Percentiles rank a stretch among this genome's conserved stretches.
phyloP scores from a whole-genome alignment of 2,113 vertebrate species.

The Noturus placidus region DNA sequence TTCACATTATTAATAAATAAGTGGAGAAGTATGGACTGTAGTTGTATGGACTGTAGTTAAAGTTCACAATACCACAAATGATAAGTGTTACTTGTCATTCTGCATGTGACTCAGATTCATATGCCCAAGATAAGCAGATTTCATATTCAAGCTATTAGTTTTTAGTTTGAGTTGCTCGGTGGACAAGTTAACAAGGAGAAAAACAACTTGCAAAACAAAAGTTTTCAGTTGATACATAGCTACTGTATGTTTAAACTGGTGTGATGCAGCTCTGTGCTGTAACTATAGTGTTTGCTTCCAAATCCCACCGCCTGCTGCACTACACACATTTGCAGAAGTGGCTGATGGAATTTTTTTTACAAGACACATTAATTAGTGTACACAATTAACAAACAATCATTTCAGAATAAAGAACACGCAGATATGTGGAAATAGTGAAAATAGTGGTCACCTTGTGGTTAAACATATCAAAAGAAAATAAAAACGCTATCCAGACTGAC shows the following conservation, averaged over 20 bases:
- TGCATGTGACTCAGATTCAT: background rate
- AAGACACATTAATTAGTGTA: background rate
- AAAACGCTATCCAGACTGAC: background rate
- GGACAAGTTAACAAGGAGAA: background rate
- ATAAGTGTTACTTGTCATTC: background rate
- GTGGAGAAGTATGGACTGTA: background rate
- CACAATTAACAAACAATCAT: background rate
- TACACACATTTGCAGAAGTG: background rate
- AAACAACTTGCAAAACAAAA: background rate
- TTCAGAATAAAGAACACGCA: background rate
- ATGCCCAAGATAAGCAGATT: background rate
- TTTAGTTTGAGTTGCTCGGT: background rate
- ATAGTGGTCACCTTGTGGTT: background rate
- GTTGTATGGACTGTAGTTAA: background rate
- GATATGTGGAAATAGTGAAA: background rate
- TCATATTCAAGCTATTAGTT: background rate
- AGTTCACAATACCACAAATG: background rate
- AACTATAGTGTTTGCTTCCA: background rate
- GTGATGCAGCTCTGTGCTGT: background rate
- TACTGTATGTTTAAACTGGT: background rate
- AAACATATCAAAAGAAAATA: background rate
- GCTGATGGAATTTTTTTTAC: background rate
- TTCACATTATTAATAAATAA: constrained; percentile 4
- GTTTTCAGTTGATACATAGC: background rate
- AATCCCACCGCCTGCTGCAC: background rate